Evolutionary conservation across 2,113 vertebrate species (phyloP).

Genomic region (Eptesicus fuscus): DNA sequence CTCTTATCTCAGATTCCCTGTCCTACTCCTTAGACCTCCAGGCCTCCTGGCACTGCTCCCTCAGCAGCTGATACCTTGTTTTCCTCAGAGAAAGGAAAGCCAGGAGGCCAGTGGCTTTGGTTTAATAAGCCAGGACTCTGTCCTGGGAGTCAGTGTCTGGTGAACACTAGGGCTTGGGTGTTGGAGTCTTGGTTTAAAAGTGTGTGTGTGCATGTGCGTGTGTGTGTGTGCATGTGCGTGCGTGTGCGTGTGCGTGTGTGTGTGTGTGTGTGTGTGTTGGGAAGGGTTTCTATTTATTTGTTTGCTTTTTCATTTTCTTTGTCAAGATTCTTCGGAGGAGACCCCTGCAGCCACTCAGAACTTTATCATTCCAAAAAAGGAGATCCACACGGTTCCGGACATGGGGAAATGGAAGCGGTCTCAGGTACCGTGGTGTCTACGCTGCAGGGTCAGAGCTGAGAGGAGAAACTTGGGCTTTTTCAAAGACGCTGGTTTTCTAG

Average conservation of each 20-base stretch:
- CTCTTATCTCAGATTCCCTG: background rate
- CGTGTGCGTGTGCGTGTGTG: background rate
- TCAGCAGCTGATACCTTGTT: background rate
- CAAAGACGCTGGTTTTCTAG: background rate
- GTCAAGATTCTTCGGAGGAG: conserved; percentile 87
- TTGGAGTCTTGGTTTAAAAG: background rate
- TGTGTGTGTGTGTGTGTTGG: background rate
- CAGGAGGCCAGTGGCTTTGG: background rate
- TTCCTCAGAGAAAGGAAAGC: background rate
- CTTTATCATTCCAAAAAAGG: conserved; percentile 94
- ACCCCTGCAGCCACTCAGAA: conserved; percentile 74
- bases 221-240: background rate
- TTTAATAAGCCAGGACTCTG: background rate
- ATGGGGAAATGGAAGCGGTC: conserved; percentile 99
- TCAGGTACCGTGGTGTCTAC: conserved; percentile 81
- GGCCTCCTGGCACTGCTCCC: background rate
- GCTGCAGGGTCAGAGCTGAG: background rate
- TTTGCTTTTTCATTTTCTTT: conserved; percentile 52
- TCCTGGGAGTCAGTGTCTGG: background rate
- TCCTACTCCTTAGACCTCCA: background rate
- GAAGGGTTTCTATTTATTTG: background rate
- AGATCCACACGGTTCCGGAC: conserved; percentile 94
- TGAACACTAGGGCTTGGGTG: background rate
- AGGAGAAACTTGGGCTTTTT: background rate
- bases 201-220: background rate